Percentiles rank a stretch among this genome's conserved stretches.
phyloP scores from a whole-genome alignment of 2,113 vertebrate species.

The Festucalex cinctus region DNA sequence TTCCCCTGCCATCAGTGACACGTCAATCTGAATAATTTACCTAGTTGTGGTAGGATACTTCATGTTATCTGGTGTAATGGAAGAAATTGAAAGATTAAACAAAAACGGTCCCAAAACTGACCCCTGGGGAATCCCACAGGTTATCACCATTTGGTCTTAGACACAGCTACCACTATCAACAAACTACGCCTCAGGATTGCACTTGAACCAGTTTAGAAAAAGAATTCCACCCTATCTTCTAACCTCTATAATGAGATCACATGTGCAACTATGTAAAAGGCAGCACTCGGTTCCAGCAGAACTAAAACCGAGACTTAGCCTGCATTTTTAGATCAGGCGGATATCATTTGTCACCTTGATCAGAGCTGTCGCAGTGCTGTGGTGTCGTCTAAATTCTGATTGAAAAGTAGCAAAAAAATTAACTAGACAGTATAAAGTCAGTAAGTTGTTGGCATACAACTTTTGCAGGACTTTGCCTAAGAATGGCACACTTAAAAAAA shows the following conservation, averaged over 20 bases:
- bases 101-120: too few relatives aligned
- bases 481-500: neutral
- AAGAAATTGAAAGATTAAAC: too few relatives aligned
- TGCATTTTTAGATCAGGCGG: too few relatives aligned
- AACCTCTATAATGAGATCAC: neutral
- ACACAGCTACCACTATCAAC: too few relatives aligned
- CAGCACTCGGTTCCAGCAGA: neutral
- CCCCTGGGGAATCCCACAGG: too few relatives aligned
- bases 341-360: neutral
- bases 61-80: too few relatives aligned
- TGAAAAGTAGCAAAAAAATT: neutral
- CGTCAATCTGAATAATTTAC: too few relatives aligned
- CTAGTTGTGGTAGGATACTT: too few relatives aligned
- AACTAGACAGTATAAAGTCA: neutral
- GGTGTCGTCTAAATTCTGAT: neutral
- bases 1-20: too few relatives aligned
- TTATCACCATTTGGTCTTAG: too few relatives aligned
- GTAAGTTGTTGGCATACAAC: too few relatives aligned
- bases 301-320: neutral
- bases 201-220: neutral
- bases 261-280: neutral
- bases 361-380: neutral
- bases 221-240: neutral
- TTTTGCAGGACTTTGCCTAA: neutral
- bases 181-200: neutral